These are phyloP conservation scores for Pipa parva DNA, from an alignment of 2,113 vertebrate genomes.

Conservation along the genomic window DNA sequence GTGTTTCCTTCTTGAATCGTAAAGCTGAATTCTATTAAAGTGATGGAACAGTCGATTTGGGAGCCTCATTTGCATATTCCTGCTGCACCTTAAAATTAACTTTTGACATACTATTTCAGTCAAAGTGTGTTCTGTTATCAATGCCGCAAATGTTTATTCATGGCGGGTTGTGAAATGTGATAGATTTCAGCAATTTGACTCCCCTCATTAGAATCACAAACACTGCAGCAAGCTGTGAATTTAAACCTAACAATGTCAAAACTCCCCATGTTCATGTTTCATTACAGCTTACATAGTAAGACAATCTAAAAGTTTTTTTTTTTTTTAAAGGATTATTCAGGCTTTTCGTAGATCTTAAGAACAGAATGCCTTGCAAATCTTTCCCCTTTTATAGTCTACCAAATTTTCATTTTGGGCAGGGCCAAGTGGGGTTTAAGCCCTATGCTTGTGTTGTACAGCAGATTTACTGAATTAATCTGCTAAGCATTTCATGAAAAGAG, in stretches of 20 bases:
- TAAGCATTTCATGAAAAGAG: constrained; percentile 47
- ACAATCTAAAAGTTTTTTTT: constrained; percentile 37
- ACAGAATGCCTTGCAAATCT: constrained; percentile 57
- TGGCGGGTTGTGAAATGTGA: constrained; percentile 6
- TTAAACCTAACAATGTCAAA: constrained; percentile 36
- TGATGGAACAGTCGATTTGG: constrained; percentile 48
- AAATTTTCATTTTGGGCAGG: constrained; percentile 53
- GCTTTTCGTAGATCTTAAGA: constrained; percentile 62
- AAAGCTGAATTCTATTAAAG: constrained; percentile 59
- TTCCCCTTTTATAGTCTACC: constrained; percentile 62
- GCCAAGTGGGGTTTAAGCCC: constrained; percentile 33
- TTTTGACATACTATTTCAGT: constrained; percentile 55
- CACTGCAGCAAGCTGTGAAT: constrained; percentile 42
- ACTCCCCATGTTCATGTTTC: constrained; percentile 35
- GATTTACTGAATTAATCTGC: constrained; percentile 46
- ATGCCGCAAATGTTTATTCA: constrained; percentile 33
- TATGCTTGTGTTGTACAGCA: constrained; percentile 46
- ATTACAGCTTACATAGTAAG: constrained; percentile 42
- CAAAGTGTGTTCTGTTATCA: constrained; percentile 51
- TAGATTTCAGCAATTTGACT: constrained; percentile 36
- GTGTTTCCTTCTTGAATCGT: constrained; percentile 52
- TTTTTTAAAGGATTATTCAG: constrained; percentile 67
- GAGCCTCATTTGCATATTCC: constrained; percentile 55
- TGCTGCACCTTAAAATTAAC: constrained; percentile 52
- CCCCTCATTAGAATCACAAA: constrained; percentile 43